phyloP scores from a whole-genome alignment of 2,888 invertebrate genomes.

The Stratiomys singularior region DNA sequence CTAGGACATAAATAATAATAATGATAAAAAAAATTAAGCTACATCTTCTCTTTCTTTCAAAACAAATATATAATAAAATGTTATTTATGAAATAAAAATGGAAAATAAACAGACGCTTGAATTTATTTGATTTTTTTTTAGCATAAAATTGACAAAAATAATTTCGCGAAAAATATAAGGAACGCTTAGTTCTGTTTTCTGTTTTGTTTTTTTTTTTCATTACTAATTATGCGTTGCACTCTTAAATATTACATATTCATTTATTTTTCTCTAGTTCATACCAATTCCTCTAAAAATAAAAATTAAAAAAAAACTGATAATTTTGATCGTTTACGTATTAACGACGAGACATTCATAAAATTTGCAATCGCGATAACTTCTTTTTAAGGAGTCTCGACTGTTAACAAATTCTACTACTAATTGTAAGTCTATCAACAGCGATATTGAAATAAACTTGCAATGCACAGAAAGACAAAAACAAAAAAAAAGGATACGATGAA shows the following conservation, averaged over 20 bases:
- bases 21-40: no score
- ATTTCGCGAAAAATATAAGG: no score
- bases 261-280: neutral
- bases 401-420: neutral
- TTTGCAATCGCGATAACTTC: neutral
- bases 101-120: no score
- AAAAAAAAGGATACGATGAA: neutral
- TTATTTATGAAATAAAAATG: no score
- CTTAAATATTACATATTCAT: neutral
- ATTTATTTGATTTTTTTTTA: no score
- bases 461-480: neutral
- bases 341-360: neutral
- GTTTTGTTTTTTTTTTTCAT: no score
- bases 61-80: no score
- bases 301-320: neutral
- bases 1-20: no score
- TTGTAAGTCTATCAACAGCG: neutral
- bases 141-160: no score
- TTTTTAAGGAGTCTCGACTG: no score
- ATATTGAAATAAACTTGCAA: neutral
- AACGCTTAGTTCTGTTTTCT: no score
- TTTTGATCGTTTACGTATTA: neutral
- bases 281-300: slow-evolving; percentile 3
- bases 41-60: no score
- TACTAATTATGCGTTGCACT: neutral